Base-by-base conservation (phyloP, 2,797 vertebrate genomes). In the Dromococcyx pavoninus region DNA sequence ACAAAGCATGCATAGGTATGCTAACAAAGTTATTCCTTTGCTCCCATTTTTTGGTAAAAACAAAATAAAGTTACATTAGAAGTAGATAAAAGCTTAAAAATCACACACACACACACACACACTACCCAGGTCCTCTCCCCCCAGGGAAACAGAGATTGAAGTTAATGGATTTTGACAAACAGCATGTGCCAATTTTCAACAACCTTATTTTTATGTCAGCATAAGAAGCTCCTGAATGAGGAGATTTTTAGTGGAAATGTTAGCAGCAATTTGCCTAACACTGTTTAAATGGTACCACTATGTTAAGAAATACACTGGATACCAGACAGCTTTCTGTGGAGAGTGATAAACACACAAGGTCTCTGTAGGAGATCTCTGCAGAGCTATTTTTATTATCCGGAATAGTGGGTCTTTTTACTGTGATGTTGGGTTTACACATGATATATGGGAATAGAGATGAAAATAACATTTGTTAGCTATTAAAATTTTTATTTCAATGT, bases 211-310 rank as follows among this genome's bases (percentile, higher is more conserved):
- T 96, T 97, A 69, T 90, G 67, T 33, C 57, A 91, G 44, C 70
- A n/a, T 89, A 93, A 86, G 95, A 95, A 96, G 82, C 89, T 95
- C 57, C 71, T 89, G 86, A 82, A 91, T 94, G 70, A 94, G 65
- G 76, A 82, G 89, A 95, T 97, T 96, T 95, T 96, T 87, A 93
- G 90, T 93, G 90, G 92, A 97, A 97, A 95, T 18, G 46, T 91
- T 97, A 93, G 92, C 89, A 95, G 64, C n/a, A 83, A 88, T 93
- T 90, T 86, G 87, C 73, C 67, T 85, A 94, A 85, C 2, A 3
- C 54, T 71, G 44, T 54, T 73, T 74, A 84, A 88, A 82, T 79
- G 50, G 58, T 81, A 60, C 61, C 43, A 65, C 74, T 95, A 8
- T 86, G 54, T 79, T 91, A 65, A 91, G 61, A 82, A 94, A 69